These are phyloP conservation scores for Tolypeutes matacus DNA, from an alignment of 2,797 vertebrate genomes.

Conservation along the genomic window DNA sequence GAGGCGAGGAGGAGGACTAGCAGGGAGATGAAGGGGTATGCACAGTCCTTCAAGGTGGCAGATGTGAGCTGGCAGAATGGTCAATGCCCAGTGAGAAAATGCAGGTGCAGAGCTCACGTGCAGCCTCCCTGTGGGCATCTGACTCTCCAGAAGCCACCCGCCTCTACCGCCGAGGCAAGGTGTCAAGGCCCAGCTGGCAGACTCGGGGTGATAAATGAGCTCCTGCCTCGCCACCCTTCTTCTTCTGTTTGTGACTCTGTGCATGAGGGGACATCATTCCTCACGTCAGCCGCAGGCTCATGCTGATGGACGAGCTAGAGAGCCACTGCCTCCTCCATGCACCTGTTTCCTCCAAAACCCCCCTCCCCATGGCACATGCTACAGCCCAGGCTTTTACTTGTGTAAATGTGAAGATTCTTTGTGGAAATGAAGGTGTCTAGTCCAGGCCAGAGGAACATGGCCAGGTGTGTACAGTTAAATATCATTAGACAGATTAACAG, in stretches of 20 bases:
- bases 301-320: neutral
- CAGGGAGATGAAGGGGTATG: accelerated
- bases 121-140: neutral
- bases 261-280: accelerated
- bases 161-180: neutral
- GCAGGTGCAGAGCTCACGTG: accelerated
- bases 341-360: neutral
- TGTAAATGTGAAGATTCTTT: neutral
- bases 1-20: neutral
- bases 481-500: too few relatives aligned
- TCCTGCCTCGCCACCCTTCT: neutral
- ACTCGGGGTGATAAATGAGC: conserved; percentile 13
- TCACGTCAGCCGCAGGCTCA: neutral
- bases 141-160: neutral
- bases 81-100: neutral
- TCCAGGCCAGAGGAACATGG: neutral
- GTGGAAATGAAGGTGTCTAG: neutral
- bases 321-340: accelerated
- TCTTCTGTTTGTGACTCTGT: neutral
- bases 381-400: neutral
- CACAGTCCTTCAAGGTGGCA: neutral
- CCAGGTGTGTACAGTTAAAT: accelerated
- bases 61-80: neutral
- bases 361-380: accelerated
- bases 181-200: accelerated